phyloP scores from a whole-genome alignment of 2,797 vertebrate genomes.

The Rhabdomys pumilio region DNA sequence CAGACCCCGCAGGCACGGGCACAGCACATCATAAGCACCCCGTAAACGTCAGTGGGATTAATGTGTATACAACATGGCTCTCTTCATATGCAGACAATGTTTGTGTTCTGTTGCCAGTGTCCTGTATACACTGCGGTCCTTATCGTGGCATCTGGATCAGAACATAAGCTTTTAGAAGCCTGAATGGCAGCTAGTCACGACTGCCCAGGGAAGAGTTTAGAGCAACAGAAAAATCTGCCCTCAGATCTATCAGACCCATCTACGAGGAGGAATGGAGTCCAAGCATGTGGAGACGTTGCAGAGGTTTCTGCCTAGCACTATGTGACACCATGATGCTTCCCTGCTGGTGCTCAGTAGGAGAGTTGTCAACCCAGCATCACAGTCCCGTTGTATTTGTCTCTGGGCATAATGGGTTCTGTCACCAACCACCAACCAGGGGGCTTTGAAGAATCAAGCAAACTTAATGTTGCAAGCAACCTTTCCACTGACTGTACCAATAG shows the following conservation, averaged over 20 bases:
- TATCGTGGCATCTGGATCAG: conserved; percentile 45
- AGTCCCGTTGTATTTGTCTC: not conserved
- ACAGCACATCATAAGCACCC: conserved; percentile 67
- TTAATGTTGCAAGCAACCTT: conserved; percentile 14
- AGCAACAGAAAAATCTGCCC: not conserved
- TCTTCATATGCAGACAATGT: conserved; percentile 76
- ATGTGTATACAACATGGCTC: conserved; percentile 67
- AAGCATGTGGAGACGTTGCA: not conserved
- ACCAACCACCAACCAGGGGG: not conserved
- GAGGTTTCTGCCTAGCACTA: not conserved
- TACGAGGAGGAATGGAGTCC: conserved; percentile 5
- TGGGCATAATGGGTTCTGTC: not conserved
- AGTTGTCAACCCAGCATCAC: not conserved
- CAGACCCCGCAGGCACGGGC: conserved; percentile 10
- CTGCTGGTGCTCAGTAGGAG: not conserved
- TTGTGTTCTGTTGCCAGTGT: conserved; percentile 77
- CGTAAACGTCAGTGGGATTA: conserved; percentile 78
- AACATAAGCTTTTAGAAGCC: conserved; percentile 60
- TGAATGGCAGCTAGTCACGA: conserved; percentile 25
- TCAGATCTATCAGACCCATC: not conserved
- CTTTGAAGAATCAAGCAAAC: conserved; percentile 22
- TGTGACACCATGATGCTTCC: not conserved
- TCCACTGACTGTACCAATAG: not conserved
- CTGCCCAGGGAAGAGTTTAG: not conserved
- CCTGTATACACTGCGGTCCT: conserved; percentile 35